phyloP scores from a whole-genome alignment of 2,888 invertebrate genomes.

The Liodrosophila aerea region DNA sequence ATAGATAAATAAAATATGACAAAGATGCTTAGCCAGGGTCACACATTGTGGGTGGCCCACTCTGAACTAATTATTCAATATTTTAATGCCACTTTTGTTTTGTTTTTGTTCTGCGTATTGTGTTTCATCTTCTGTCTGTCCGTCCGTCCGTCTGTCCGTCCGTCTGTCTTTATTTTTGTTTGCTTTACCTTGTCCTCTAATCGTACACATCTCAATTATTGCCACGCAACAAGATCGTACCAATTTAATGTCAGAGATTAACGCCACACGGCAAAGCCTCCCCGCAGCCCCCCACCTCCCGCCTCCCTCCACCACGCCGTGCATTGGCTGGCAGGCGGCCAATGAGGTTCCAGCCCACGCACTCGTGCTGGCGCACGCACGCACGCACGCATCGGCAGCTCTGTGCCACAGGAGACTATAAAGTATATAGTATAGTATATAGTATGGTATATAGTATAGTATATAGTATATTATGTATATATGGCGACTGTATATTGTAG shows the following conservation, averaged over 20 bases:
- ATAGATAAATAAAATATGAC: too few species aligned
- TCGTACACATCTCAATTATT: slow-evolving; percentile 27
- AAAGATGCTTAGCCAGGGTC: neutral
- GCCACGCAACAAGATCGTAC: slow-evolving; percentile 57
- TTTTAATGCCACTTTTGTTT: slow-evolving; percentile 4
- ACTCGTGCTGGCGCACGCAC: slow-evolving; percentile 57
- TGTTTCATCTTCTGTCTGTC: slow-evolving; percentile 9
- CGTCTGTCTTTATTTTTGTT: too few species aligned
- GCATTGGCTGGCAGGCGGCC: slow-evolving; percentile 53
- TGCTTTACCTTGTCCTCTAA: slow-evolving; percentile 36
- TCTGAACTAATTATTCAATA: slow-evolving; percentile 26
- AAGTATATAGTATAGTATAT: too few species aligned
- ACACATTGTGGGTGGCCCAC: slow-evolving; percentile 4
- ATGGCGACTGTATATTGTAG: neutral
- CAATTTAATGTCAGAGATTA: slow-evolving; percentile 47
- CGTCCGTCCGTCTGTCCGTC: too few species aligned
- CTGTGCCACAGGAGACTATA: slow-evolving; percentile 13
- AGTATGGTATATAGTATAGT: too few species aligned
- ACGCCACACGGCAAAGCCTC: slow-evolving; percentile 34
- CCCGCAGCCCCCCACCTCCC: neutral
- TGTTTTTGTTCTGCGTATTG: slow-evolving; percentile 11
- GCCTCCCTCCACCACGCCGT: neutral
- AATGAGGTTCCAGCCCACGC: slow-evolving; percentile 54
- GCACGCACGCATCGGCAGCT: neutral
- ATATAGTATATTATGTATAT: slow-evolving; percentile 1